phyloP scores from a whole-genome alignment of 2,797 vertebrate species.

The Acanthurus lineatus region DNA sequence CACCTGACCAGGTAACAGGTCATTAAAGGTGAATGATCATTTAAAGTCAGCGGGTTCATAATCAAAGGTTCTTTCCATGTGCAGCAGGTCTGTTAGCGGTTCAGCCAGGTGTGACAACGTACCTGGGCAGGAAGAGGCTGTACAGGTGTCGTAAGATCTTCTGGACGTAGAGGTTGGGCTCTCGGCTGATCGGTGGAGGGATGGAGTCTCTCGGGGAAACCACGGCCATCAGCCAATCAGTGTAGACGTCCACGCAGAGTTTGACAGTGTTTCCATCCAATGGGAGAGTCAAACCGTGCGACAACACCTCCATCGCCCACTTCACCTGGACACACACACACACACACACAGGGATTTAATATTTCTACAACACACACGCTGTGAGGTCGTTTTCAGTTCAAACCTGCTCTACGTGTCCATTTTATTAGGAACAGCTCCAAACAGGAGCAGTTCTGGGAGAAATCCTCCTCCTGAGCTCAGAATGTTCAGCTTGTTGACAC shows the following conservation, averaged over 20 bases:
- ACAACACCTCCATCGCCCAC: constrained; percentile 97
- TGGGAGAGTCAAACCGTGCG: constrained; percentile 92
- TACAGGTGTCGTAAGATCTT: constrained; percentile 94
- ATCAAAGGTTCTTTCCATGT: background rate
- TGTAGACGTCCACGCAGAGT: constrained; percentile 94
- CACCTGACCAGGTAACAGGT: too few species aligned
- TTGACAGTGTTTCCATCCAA: constrained; percentile 94
- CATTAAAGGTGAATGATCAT: background rate
- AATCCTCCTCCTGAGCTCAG: background rate
- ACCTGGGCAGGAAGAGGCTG: constrained; percentile 96
- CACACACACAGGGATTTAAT: background rate
- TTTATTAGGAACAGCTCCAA: background rate
- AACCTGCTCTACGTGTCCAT: background rate
- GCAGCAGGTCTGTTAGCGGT: too few species aligned
- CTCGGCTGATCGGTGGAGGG: constrained; percentile 91
- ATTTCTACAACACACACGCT: background rate
- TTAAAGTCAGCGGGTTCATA: background rate
- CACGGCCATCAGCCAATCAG: constrained; percentile 95
- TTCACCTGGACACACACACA: constrained; percentile 86
- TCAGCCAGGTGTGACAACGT: background rate
- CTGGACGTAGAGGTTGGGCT: constrained; percentile 93
- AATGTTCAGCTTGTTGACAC: background rate
- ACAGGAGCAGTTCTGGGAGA: too few species aligned
- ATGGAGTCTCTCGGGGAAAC: constrained; percentile 91
- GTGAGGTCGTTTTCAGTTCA: background rate